phyloP scores from a whole-genome alignment of 2,113 vertebrate genomes.

The Eptesicus fuscus region DNA sequence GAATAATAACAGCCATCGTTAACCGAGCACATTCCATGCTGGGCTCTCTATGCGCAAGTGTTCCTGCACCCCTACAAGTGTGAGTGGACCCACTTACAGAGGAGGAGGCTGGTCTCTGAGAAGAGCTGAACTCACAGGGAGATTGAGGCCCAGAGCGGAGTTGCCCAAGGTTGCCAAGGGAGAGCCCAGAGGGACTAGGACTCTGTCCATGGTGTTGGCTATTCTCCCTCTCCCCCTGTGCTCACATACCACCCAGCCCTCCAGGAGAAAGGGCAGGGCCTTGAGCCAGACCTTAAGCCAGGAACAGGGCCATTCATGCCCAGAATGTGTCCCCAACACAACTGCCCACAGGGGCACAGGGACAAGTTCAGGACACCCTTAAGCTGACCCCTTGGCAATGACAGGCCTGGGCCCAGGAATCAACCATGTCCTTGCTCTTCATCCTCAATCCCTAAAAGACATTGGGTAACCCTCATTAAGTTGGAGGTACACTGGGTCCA shows the following conservation, averaged over 20 bases:
- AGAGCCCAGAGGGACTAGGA: neutral
- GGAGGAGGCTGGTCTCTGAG: neutral
- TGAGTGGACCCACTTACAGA: neutral
- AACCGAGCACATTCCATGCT: neutral
- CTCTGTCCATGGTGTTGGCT: neutral
- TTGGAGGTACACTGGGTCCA: neutral
- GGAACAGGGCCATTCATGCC: neutral
- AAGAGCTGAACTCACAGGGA: neutral
- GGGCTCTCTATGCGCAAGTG: fast-evolving
- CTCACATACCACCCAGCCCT: neutral
- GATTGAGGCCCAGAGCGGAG: neutral
- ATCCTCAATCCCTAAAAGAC: neutral
- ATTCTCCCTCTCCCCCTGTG: too few species aligned
- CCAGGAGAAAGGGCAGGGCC: neutral
- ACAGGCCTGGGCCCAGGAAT: neutral
- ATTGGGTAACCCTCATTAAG: neutral
- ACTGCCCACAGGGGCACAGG: neutral
- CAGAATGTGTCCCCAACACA: neutral
- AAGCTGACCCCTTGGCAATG: neutral
- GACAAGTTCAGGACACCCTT: neutral
- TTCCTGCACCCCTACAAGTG: neutral
- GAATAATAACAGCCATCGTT: fast-evolving
- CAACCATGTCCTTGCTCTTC: neutral
- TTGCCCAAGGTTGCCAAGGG: neutral
- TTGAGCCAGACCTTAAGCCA: neutral